Conservation (phyloP, 1,140 invertebrate species). For the Elymnias hypermnestra region DNA sequence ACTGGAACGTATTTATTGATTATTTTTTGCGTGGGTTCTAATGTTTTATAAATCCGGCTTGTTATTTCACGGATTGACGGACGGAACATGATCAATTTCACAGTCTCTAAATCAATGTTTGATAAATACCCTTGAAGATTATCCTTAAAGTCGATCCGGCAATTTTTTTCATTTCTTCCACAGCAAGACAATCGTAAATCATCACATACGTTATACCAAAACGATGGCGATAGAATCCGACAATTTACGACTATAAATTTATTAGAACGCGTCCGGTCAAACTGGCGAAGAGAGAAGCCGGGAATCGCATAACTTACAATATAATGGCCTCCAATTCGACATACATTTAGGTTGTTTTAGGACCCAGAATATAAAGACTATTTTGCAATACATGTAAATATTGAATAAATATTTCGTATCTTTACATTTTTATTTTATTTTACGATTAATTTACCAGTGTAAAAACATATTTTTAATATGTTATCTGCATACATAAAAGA, state of each 20-base stretch:
- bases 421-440: background rate
- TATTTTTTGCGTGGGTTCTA: too few relatives aligned
- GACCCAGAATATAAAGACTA: background rate
- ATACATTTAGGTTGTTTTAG: constrained; percentile 5
- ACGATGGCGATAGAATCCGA: constrained; percentile 18
- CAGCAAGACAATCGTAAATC: constrained; percentile 12
- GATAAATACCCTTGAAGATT: background rate
- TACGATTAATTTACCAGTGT: too few relatives aligned
- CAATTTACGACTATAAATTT: constrained; percentile 24
- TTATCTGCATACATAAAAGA: too few relatives aligned
- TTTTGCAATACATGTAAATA: constrained; percentile 1
- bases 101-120: background rate
- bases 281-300: constrained; percentile 14
- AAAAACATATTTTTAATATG: too few relatives aligned
- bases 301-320: constrained; percentile 21
- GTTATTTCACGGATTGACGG: too few relatives aligned
- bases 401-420: constrained; percentile 1
- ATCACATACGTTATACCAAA: constrained; percentile 14
- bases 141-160: constrained; percentile 1
- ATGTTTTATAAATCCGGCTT: too few relatives aligned
- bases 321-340: constrained; percentile 16
- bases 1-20: too few relatives aligned
- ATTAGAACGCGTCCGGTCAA: constrained; percentile 20
- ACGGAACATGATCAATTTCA: too few relatives aligned
- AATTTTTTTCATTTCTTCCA: constrained; percentile 2